Percentiles rank a stretch among this genome's conserved stretches.
Evolutionary conservation across 2,797 vertebrate genomes (phyloP).

Genomic region (Acestrorhynchus altus): DNA sequence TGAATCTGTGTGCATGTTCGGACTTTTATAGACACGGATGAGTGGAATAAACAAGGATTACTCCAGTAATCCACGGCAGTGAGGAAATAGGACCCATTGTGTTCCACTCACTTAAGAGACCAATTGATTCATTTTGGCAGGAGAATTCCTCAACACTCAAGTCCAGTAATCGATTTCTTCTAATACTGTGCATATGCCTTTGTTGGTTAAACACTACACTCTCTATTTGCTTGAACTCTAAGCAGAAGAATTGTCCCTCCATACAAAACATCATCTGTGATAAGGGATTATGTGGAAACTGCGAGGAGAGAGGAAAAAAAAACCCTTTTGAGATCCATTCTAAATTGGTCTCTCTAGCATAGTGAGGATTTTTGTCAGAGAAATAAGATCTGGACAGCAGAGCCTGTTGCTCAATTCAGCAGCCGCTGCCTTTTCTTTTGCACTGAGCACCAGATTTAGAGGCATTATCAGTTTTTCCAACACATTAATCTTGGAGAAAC

Average conservation of each 20-base stretch:
- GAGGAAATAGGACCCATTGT: not conserved
- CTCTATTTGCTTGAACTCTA: constrained; percentile 23
- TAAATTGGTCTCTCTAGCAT: constrained; percentile 14
- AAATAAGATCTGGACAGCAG: constrained; percentile 31
- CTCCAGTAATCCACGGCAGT: not conserved
- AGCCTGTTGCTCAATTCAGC: constrained; percentile 14
- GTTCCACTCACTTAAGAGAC: constrained; percentile 20
- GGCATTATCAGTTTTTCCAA: constrained; percentile 41
- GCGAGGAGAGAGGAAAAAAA: not conserved
- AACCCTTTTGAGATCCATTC: not conserved
- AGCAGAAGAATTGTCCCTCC: not conserved
- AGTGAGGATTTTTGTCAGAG: constrained; percentile 32
- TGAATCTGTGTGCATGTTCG: constrained; percentile 6
- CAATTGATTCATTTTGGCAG: constrained; percentile 35
- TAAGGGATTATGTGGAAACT: constrained; percentile 21
- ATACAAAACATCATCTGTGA: constrained; percentile 1
- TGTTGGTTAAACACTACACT: constrained; percentile 14
- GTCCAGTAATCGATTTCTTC: constrained; percentile 35
- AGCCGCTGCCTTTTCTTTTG: constrained; percentile 23
- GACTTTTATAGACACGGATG: constrained; percentile 20
- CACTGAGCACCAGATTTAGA: constrained; percentile 36
- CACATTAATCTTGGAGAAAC: constrained; percentile 31
- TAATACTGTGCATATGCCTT: constrained; percentile 26
- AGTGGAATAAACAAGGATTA: constrained; percentile 9
- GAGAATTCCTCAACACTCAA: constrained; percentile 14